phyloP scores from a whole-genome alignment of 2,113 vertebrate species.

The Hystrix cristata region DNA sequence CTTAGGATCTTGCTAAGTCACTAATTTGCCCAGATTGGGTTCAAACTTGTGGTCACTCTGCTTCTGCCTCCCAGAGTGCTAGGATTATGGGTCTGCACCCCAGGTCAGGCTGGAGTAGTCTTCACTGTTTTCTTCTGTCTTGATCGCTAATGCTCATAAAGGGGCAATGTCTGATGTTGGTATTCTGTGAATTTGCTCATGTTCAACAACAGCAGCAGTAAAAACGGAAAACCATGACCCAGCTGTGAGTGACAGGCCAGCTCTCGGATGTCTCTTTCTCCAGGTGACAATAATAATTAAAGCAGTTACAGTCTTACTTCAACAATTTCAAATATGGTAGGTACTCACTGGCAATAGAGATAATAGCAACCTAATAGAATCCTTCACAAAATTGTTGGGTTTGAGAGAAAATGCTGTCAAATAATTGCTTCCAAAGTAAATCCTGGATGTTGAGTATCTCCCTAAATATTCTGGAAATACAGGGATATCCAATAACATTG shows the following conservation, averaged over 20 bases:
- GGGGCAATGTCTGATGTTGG: background rate
- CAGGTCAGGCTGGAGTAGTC: background rate
- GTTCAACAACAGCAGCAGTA: background rate
- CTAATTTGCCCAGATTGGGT: no score
- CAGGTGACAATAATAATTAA: background rate
- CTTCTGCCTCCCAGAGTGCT: no score
- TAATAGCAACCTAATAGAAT: background rate
- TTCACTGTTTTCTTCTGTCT: background rate
- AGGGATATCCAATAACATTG: background rate
- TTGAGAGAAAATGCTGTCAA: background rate
- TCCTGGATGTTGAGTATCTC: background rate
- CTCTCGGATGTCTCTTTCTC: background rate
- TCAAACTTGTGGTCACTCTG: no score
- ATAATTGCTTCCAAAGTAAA: background rate
- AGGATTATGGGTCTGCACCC: no score
- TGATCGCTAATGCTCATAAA: background rate
- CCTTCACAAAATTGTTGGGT: slow-evolving; percentile 8
- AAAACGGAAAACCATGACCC: background rate
- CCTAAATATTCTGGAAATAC: background rate
- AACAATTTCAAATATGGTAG: slow-evolving; percentile 7
- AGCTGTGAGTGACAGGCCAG: background rate
- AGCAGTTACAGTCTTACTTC: background rate
- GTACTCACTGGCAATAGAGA: background rate
- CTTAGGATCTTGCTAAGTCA: no score
- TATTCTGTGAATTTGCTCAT: background rate